phyloP scores from a whole-genome alignment of 2,888 invertebrate genomes.

The Ichneumoninae sp. region DNA sequence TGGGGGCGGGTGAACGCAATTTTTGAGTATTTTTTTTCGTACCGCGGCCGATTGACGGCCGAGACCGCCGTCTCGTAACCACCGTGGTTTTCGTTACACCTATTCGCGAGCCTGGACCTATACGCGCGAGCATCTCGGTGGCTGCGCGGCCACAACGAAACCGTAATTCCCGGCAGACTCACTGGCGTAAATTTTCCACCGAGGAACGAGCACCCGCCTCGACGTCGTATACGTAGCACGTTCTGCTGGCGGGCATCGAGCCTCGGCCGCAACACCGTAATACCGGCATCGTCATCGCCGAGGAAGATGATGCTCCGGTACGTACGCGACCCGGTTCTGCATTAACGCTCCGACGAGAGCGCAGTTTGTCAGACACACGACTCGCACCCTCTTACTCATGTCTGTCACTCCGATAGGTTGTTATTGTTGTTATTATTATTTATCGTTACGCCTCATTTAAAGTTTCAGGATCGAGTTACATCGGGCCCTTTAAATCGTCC shows the following conservation, averaged over 20 bases:
- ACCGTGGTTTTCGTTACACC: conserved; percentile 42
- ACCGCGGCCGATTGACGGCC: conserved; percentile 28
- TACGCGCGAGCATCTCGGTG: neutral
- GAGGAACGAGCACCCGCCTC: conserved; percentile 12
- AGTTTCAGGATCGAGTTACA: conserved; percentile 12
- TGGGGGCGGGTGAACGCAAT: conserved; percentile 20
- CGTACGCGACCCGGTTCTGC: conserved; percentile 1
- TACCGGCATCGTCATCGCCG: conserved; percentile 10
- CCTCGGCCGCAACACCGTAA: neutral
- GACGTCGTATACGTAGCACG: neutral
- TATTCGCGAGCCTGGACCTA: conserved; percentile 3
- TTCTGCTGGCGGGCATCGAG: conserved; percentile 29
- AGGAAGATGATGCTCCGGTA: conserved; percentile 14
- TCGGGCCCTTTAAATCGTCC: neutral
- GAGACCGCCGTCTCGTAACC: conserved; percentile 28
- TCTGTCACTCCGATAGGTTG: conserved; percentile 20
- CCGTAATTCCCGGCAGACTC: conserved; percentile 19
- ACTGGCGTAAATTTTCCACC: conserved; percentile 37
- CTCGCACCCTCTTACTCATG: conserved; percentile 17
- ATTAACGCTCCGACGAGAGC: conserved; percentile 14
- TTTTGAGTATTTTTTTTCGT: conserved; percentile 3
- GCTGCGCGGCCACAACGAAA: neutral
- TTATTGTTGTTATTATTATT: conserved; percentile 1
- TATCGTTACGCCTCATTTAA: neutral
- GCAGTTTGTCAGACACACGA: conserved; percentile 35